A percentile compares a stretch with the other conserved stretches of the same genome.
phyloP scores from a whole-genome alignment of 1,140 invertebrate species.

The Drosophila pseudoobscura region DNA sequence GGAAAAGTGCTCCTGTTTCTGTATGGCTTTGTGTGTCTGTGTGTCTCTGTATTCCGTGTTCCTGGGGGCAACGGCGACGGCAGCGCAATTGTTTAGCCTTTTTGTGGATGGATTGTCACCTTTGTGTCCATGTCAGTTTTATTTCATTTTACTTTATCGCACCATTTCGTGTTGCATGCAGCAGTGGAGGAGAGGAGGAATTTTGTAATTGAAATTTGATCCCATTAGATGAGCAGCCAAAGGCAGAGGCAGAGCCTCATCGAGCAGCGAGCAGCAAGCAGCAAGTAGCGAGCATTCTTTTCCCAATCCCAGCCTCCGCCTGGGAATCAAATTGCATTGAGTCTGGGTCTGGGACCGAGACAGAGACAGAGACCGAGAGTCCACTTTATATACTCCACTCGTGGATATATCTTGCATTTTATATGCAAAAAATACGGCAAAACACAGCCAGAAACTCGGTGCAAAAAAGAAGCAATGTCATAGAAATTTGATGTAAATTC shows the following conservation, averaged over 20 bases:
- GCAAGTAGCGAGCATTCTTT: conserved; percentile 32
- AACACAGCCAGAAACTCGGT: too few species aligned
- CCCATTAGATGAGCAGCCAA: conserved; percentile 65
- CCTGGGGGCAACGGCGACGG: conserved; percentile 16
- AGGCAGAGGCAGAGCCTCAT: conserved; percentile 6
- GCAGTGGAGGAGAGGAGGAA: conserved; percentile 45
- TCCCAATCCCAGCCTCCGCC: conserved; percentile 26
- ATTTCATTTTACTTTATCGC: conserved; percentile 54
- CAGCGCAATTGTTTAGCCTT: conserved; percentile 76
- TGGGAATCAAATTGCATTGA: conserved; percentile 44
- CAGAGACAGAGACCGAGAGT: not conserved
- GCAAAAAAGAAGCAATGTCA: conserved; percentile 61
- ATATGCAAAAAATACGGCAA: not conserved
- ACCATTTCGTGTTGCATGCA: conserved; percentile 38
- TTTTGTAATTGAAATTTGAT: conserved; percentile 83
- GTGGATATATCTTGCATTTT: not conserved
- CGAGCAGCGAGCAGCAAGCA: conserved; percentile 10
- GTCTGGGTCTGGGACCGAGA: conserved; percentile 26
- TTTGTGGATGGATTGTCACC: conserved; percentile 78
- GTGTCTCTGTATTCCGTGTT: conserved; percentile 12
- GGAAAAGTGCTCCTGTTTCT: conserved; percentile 54
- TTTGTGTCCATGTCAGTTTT: conserved; percentile 75
- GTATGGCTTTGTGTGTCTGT: too few species aligned
- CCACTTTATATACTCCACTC: not conserved
- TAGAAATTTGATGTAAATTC: conserved; percentile 77